Evolutionary conservation across 2,797 vertebrate genomes (phyloP), one percentile per base, ranked within the genome.

Genomic region (Poecilia velifera): DNA sequence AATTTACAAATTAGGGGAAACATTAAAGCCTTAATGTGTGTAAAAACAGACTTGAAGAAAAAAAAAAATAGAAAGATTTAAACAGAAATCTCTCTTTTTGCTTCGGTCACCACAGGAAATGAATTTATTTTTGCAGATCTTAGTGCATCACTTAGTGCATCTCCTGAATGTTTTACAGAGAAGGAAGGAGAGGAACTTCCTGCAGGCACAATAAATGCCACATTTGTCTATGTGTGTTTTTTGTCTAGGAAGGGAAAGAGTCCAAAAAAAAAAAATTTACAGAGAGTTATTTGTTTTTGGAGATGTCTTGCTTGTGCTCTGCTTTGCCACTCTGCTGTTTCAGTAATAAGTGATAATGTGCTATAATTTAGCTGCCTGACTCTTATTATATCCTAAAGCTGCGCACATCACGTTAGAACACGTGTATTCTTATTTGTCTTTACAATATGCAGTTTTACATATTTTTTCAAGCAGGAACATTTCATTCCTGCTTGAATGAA

Each of bases 331-430:
- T 82, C 86, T 81, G 79, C 74, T 76, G 80, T 76, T 90, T 82
- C 53, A 92, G 92, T 90, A 93, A 91, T 88, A 91, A 94, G 92
- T 80, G 89, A 74, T 70, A 76, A 90, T 91, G 79, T 85, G 79
- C 81, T 87, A 73, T 87, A 76, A 87, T 90, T 86, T 84, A 76
- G 79, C 89, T 89, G 87, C 86, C 89, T 89, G 90, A 88, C 84
- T 86, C 84, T 62, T 80, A 82, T 88, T 89, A 84, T 79, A 82
- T 77, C 9, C 79, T 79, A 72, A 80, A 71, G 73, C 81, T 85
- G 20, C 20, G 43, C 39, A 41, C 20, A 70, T 70, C 20, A 22
- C 10, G 36, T 10, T 41, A 8, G 64, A 41, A 68, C 25, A 22
- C 9, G 10, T 43, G 66, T 43, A 70, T 41, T 12, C 5, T 41